Evolutionary conservation across 2,888 invertebrate genomes (phyloP).

Genomic region (Spodoptera littoralis): DNA sequence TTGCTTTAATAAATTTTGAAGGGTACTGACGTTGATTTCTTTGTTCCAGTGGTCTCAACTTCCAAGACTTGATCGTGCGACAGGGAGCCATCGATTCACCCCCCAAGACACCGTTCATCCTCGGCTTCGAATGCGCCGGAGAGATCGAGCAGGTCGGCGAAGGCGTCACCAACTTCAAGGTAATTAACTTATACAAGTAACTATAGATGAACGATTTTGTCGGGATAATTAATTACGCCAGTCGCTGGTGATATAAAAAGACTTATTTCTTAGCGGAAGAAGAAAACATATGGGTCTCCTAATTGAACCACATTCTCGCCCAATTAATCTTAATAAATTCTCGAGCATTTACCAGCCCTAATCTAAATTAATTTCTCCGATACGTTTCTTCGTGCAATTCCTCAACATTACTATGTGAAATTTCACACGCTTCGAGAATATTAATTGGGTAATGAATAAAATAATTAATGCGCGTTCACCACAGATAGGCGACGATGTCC

Average conservation of each 20-base stretch:
- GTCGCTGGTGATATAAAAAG: too few relatives aligned
- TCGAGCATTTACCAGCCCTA: slow-evolving; percentile 26
- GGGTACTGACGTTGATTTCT: slow-evolving; percentile 28
- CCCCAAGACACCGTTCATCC: slow-evolving; percentile 96
- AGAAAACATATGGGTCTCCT: slow-evolving; percentile 8
- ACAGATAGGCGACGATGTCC: slow-evolving; percentile 4
- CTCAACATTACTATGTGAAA: slow-evolving; percentile 49
- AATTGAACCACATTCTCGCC: slow-evolving; percentile 7
- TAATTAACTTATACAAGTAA: slow-evolving; percentile 59
- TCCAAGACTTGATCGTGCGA: slow-evolving; percentile 96
- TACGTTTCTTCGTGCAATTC: slow-evolving; percentile 38
- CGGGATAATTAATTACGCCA: too few relatives aligned
- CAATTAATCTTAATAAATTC: slow-evolving; percentile 13
- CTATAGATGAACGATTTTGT: too few relatives aligned
- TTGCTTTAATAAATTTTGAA: background rate
- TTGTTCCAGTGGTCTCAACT: slow-evolving; percentile 94
- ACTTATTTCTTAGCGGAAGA: too few relatives aligned
- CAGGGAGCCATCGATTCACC: slow-evolving; percentile 96
- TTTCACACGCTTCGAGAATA: slow-evolving; percentile 46
- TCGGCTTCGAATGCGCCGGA: slow-evolving; percentile 96
- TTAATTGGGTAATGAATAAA: slow-evolving; percentile 49
- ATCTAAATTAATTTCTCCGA: slow-evolving; percentile 44
- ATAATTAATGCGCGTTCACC: slow-evolving; percentile 41
- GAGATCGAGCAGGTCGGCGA: slow-evolving; percentile 94
- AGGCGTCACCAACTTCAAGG: slow-evolving; percentile 93